These are phyloP conservation scores for Corbicula japonica DNA, from an alignment of 2,888 invertebrate genomes.

Conservation along the genomic window DNA sequence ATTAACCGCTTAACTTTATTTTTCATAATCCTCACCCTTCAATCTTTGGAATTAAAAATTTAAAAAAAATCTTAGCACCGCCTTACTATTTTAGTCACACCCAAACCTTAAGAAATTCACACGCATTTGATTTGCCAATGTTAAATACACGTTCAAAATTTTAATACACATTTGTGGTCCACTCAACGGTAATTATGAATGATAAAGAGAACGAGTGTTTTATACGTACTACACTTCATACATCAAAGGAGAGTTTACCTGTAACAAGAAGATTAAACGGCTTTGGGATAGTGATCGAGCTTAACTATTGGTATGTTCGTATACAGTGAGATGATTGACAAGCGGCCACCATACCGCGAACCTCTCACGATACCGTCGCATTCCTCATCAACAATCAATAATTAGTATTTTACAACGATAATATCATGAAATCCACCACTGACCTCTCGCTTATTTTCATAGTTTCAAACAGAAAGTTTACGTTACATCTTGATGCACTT, in stretches of 20 bases:
- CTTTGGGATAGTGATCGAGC: conserved; percentile 24
- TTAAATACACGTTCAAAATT: conserved; percentile 26
- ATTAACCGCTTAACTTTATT: conserved; percentile 29
- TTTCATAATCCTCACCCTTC: neutral
- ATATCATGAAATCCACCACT: too few species aligned
- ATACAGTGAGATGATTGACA: conserved; percentile 21
- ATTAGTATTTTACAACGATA: too few species aligned
- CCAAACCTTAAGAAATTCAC: conserved; percentile 38
- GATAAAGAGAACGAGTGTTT: conserved; percentile 51
- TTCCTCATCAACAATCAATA: too few species aligned
- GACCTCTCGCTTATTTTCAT: too few species aligned
- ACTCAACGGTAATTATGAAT: conserved; percentile 43
- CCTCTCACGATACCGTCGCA: too few species aligned
- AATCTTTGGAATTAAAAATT: neutral
- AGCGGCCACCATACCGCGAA: too few species aligned
- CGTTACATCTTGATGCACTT: too few species aligned
- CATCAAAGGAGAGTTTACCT: conserved; percentile 63
- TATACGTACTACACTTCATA: conserved; percentile 54
- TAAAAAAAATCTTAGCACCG: conserved; percentile 30
- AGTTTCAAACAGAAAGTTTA: too few species aligned
- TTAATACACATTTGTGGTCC: conserved; percentile 36
- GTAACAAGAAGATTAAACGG: conserved; percentile 47
- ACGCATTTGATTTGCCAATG: conserved; percentile 34
- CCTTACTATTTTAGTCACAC: conserved; percentile 42
- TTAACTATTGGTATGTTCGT: conserved; percentile 25